Conservation (phyloP, 2,797 vertebrate species). For the Rousettus madagascariensis region DNA sequence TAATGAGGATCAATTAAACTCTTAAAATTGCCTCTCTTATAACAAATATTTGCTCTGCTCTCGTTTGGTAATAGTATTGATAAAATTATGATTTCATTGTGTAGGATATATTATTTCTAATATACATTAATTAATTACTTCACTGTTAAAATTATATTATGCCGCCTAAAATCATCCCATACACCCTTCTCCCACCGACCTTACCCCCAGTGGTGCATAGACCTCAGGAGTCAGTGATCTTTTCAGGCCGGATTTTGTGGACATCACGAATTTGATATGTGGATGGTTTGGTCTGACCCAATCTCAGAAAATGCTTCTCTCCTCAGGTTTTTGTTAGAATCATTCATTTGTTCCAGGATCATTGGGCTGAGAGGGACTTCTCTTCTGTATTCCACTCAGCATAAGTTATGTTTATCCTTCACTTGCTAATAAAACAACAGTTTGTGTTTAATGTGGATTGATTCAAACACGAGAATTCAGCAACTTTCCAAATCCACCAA, state of each 20-base stretch:
- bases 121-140: not conserved
- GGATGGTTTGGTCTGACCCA: not conserved
- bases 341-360: not conserved
- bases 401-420: slow-evolving; percentile 63
- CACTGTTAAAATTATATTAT: not conserved
- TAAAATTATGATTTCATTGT: not conserved
- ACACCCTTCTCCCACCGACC: no score
- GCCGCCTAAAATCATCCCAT: not conserved
- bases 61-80: not conserved
- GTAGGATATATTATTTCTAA: not conserved
- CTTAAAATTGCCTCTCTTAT: not conserved
- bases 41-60: not conserved
- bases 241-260: not conserved
- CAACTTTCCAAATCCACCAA: slow-evolving; percentile 78
- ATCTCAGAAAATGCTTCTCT: not conserved
- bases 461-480: slow-evolving; percentile 73
- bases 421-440: slow-evolving; percentile 68
- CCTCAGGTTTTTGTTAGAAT: not conserved
- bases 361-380: not conserved
- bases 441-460: slow-evolving; percentile 75
- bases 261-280: rapidly evolving
- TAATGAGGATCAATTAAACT: not conserved
- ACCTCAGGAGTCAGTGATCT: not conserved
- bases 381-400: slow-evolving; percentile 60
- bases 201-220: not conserved